phyloP scores from a whole-genome alignment of 1,140 invertebrate genomes.

The Drosophila equinoxialis region DNA sequence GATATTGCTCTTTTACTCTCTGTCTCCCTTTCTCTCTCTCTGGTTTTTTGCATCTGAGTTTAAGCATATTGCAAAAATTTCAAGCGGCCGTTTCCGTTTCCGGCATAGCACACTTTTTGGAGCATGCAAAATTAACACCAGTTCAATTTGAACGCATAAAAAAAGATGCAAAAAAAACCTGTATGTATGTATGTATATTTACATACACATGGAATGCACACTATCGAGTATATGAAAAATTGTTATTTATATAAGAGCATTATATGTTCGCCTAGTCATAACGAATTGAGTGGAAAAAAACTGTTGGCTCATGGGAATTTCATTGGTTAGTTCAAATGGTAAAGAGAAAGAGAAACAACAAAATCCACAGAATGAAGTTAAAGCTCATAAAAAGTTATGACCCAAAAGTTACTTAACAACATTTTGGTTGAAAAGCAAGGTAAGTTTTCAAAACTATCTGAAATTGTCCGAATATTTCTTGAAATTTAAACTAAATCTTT shows the following conservation, averaged over 20 bases:
- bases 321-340: background rate
- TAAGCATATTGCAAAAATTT: constrained; percentile 63
- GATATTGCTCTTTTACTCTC: constrained; percentile 44
- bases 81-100: constrained; percentile 56
- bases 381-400: background rate
- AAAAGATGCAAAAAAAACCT: background rate
- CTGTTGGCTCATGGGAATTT: background rate
- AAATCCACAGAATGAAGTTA: background rate
- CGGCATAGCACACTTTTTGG: constrained; percentile 46
- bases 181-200: no score
- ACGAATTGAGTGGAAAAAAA: constrained; percentile 10
- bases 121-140: constrained; percentile 55
- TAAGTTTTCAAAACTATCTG: background rate
- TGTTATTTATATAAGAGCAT: constrained; percentile 14
- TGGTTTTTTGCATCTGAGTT: constrained; percentile 31
- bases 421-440: background rate
- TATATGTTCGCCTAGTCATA: constrained; percentile 8
- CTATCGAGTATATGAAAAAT: background rate
- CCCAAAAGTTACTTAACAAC: no score
- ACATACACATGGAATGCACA: no score
- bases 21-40: background rate
- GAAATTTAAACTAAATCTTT: no score
- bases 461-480: no score
- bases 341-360: background rate
- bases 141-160: constrained; percentile 9